These are phyloP conservation scores for Acestrorhynchus altus DNA, from an alignment of 2,797 vertebrate genomes.

Conservation along the genomic window DNA sequence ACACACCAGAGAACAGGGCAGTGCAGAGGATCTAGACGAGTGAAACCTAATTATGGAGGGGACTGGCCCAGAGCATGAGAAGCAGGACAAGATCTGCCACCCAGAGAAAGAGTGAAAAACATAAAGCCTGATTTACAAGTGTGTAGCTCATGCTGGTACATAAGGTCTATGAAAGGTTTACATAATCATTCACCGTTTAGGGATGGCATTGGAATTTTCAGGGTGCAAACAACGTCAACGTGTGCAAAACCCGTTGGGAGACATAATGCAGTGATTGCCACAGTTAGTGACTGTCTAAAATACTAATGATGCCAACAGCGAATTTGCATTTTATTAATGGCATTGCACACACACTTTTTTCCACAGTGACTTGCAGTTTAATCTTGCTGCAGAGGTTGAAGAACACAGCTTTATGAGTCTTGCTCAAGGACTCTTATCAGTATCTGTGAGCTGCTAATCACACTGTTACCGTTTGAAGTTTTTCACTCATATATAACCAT, in stretches of 20 bases:
- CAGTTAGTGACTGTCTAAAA: background rate
- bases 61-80: background rate
- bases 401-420: no score
- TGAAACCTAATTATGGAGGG: background rate
- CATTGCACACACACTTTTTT: no score
- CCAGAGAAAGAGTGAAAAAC: background rate
- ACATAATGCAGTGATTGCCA: conserved; percentile 1
- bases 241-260: background rate
- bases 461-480: no score
- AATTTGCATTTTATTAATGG: background rate
- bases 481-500: no score
- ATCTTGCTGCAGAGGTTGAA: no score
- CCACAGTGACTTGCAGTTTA: no score
- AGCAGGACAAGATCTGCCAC: background rate
- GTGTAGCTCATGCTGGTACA: background rate
- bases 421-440: no score
- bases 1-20: background rate
- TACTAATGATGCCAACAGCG: background rate
- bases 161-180: background rate
- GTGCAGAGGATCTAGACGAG: background rate
- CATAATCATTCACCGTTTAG: background rate
- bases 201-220: background rate
- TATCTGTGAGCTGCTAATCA: no score
- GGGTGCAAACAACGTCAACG: background rate
- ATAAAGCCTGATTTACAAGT: background rate